phyloP scores from a whole-genome alignment of 2,113 vertebrate genomes.

The Myotis brandtii region DNA sequence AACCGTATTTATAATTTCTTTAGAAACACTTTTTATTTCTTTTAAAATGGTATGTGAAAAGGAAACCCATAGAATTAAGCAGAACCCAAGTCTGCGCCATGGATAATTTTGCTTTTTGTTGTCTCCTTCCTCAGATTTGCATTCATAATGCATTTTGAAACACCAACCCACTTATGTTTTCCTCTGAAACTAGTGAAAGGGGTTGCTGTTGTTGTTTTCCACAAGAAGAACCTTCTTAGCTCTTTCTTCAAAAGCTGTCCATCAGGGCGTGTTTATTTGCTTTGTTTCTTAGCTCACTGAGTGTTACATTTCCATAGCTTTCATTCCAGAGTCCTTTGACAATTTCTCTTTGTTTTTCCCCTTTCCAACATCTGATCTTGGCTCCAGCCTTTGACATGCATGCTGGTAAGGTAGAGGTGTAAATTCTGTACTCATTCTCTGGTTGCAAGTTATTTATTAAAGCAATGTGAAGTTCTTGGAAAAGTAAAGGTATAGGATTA shows the following conservation, averaged over 20 bases:
- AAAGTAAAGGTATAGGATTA: background rate
- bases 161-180: background rate
- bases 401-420: background rate
- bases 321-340: background rate
- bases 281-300: background rate
- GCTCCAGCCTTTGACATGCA: background rate
- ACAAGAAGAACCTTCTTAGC: background rate
- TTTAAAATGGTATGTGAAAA: background rate
- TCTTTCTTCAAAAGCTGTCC: background rate
- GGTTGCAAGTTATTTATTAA: background rate
- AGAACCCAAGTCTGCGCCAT: background rate
- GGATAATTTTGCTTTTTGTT: slow-evolving; percentile 52
- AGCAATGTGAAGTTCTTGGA: background rate
- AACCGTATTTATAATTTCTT: slow-evolving; percentile 37
- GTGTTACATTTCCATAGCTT: background rate
- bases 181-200: background rate
- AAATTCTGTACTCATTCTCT: background rate
- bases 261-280: background rate
- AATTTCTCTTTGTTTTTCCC: background rate
- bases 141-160: slow-evolving; percentile 1
- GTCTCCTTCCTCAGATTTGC: slow-evolving; percentile 24
- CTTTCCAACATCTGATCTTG: background rate
- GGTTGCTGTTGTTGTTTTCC: background rate
- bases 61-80: slow-evolving; percentile 30
- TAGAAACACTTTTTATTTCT: slow-evolving; percentile 1